Base-by-base conservation (phyloP, 2,888 invertebrate genomes). In the Meiosimyza decipiens region DNA sequence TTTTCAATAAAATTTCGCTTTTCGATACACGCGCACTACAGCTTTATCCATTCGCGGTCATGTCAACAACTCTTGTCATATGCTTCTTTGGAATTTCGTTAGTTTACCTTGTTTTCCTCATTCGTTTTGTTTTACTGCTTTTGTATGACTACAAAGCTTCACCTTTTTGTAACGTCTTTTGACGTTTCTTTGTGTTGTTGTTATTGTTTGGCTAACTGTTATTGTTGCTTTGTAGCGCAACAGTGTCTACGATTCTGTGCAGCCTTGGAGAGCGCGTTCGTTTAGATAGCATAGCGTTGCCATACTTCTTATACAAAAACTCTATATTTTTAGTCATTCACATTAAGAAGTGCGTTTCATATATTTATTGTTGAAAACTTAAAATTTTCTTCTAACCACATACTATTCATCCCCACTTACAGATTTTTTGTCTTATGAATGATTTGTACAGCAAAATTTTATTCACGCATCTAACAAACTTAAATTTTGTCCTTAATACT, bases 41-140 rank as follows among this genome's bases (percentile, higher is more conserved):
- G 54, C n/a, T n/a, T n/a, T n/a, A 71, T 72, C 78, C 75, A 75
- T 73, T 76, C 79, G 77, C 79, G 75, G 74, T 78, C 79, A 79
- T 79, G 77, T 77, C 78, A 79, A 79, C 77, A 78, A 80, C 80
- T 80, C 79, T 80, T 80, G 79, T 72, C 63, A 71, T 74, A 78
- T 72, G 76, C 75, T 71, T 73, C 63, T 54, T 68, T 69, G 74
- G 71, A 75, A 75, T 75, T 78, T 74, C 69, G 62, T 63, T 73
- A 73, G 72, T 73, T 75, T 76, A 74, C 76, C 73, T 76, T 76
- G 74, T 22, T 50, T 59, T 60, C 49, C 62, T 71, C 40, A 16
- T 74, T 73, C 69, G 16, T 71, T 73, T 22, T 50, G 40, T 28
- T 71, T 67, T 54, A 12, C 59, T 74, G 62, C 40, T 28, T 50